Evolutionary conservation across 2,113 vertebrate species (phyloP).

Genomic region (Cebidichthys violaceus): DNA sequence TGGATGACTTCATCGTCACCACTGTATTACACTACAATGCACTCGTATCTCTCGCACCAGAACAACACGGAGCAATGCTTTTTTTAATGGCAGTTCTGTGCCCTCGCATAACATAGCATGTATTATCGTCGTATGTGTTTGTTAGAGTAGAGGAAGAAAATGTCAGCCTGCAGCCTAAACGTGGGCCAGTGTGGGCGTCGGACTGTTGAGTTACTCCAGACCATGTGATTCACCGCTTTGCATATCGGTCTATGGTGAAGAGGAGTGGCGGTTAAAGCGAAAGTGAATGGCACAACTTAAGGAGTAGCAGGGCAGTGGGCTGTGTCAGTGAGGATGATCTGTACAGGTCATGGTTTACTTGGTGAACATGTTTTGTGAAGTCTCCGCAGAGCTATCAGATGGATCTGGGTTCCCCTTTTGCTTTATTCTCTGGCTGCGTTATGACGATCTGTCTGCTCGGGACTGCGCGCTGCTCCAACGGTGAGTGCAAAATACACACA

Average conservation of each 20-base stretch:
- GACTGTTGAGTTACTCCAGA: not conserved
- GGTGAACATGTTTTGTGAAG: not conserved
- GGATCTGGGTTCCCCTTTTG: slow-evolving; percentile 30
- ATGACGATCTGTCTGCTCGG: slow-evolving; percentile 16
- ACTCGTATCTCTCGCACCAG: not conserved
- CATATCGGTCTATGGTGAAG: not conserved
- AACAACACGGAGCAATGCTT: not conserved
- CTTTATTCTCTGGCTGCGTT: not conserved
- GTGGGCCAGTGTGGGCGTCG: not conserved
- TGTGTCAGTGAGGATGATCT: slow-evolving; percentile 35
- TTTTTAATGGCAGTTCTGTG: not conserved
- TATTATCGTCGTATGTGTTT: not conserved
- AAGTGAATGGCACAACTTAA: not conserved
- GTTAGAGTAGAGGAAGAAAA: not conserved
- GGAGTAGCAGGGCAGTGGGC: fast-evolving
- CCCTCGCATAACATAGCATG: not conserved
- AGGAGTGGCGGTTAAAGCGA: slow-evolving; percentile 36
- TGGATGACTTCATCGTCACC: not conserved
- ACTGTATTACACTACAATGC: not conserved
- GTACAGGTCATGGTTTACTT: fast-evolving
- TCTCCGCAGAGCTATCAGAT: slow-evolving; percentile 32
- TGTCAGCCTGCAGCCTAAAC: too few relatives aligned
- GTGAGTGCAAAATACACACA: slow-evolving; percentile 29
- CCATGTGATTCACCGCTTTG: not conserved
- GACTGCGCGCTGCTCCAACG: slow-evolving; percentile 1